Conservation (phyloP, 2,113 vertebrate species). For the Salminus brasiliensis region DNA sequence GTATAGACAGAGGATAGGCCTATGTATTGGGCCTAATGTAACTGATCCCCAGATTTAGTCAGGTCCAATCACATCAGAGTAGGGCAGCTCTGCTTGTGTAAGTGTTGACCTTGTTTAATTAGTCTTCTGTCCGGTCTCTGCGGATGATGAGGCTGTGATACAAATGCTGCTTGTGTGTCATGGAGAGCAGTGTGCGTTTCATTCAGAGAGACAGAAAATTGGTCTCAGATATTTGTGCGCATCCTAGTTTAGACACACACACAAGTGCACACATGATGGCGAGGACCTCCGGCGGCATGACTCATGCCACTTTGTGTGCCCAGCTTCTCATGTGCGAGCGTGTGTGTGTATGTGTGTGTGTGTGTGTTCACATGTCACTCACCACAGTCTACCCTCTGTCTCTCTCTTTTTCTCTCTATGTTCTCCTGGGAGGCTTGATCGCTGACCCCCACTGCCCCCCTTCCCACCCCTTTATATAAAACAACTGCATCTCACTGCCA, state of each 20-base stretch:
- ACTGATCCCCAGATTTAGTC: too few species aligned
- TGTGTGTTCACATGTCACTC: constrained; percentile 4
- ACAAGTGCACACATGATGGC: background rate
- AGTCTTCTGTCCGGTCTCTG: background rate
- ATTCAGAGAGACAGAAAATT: background rate
- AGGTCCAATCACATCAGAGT: too few species aligned
- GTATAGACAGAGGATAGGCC: too few species aligned
- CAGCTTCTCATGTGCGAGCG: background rate
- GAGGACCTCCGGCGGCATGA: background rate
- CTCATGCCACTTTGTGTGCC: background rate
- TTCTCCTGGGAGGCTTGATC: background rate
- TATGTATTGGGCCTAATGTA: too few species aligned
- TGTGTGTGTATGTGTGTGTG: background rate
- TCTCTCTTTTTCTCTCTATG: background rate
- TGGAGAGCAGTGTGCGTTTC: background rate
- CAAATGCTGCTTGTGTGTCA: background rate
- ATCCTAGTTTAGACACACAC: background rate
- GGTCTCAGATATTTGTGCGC: background rate
- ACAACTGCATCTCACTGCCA: background rate
- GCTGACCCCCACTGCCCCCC: background rate
- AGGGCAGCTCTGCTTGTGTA: background rate
- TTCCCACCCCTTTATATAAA: too few species aligned
- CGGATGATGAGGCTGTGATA: background rate
- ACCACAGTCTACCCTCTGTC: background rate
- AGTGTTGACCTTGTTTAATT: background rate